These are phyloP conservation scores for Holacanthus passer DNA, from an alignment of 2,113 vertebrate genomes.

Conservation along the genomic window DNA sequence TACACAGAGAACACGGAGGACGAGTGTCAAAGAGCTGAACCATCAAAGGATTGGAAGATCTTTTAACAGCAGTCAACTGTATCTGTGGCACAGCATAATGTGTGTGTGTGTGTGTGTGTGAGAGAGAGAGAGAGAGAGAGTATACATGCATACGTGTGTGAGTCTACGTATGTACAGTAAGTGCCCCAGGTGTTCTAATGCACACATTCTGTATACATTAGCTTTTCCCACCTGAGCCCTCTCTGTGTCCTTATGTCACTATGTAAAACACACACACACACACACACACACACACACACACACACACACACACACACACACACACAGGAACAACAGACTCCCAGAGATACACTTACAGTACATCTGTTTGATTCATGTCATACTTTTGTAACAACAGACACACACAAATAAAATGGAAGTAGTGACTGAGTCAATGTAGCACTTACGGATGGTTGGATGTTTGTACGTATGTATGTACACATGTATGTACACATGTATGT, in stretches of 20 bases:
- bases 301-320: constrained; percentile 16
- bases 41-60: constrained; percentile 53
- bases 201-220: constrained; percentile 57
- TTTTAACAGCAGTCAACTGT: constrained; percentile 43
- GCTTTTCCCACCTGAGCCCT: constrained; percentile 70
- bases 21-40: constrained; percentile 41
- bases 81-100: constrained; percentile 17
- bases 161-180: constrained; percentile 39
- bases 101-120: constrained; percentile 11
- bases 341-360: constrained; percentile 12
- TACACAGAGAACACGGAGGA: constrained; percentile 7
- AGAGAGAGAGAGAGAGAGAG: not conserved
- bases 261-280: constrained; percentile 48
- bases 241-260: constrained; percentile 55
- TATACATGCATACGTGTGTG: constrained; percentile 10
- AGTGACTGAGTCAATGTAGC: constrained; percentile 32
- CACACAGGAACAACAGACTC: constrained; percentile 15
- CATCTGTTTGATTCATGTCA: constrained; percentile 51
- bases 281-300: constrained; percentile 5
- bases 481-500: not conserved
- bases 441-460: constrained; percentile 29
- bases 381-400: constrained; percentile 40
- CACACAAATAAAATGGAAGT: constrained; percentile 26
- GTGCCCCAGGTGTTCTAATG: constrained; percentile 67
- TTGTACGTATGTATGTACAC: not conserved